Evolutionary conservation across 1,140 invertebrate genomes (phyloP).

Genomic region (Rhagoletis pomonella): DNA sequence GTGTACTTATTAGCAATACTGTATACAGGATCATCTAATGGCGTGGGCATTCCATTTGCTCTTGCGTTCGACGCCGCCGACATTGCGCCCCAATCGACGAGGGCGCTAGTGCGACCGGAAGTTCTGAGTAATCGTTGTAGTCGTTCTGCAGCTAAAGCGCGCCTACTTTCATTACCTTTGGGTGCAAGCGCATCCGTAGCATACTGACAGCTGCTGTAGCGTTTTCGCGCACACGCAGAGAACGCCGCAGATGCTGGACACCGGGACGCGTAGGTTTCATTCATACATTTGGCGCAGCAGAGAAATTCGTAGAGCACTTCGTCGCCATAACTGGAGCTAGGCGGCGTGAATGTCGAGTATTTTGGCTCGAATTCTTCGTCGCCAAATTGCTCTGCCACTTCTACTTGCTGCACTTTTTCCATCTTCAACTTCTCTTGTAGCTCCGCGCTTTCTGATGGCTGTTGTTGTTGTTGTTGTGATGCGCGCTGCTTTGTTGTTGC

Average conservation of each 20-base stretch:
- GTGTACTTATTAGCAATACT: constrained; percentile 71
- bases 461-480: constrained; percentile 10
- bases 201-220: constrained; percentile 25
- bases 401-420: no score
- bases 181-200: background rate
- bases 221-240: background rate
- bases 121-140: constrained; percentile 63
- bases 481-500: constrained; percentile 56
- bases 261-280: constrained; percentile 63
- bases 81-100: background rate
- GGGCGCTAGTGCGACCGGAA: constrained; percentile 46
- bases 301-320: constrained; percentile 73
- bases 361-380: constrained; percentile 68
- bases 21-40: constrained; percentile 68
- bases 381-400: background rate
- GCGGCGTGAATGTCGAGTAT: constrained; percentile 65
- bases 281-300: constrained; percentile 73
- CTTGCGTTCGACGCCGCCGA: background rate
- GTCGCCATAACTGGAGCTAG: constrained; percentile 57
- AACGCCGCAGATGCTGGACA: background rate
- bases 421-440: background rate
- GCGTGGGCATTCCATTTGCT: constrained; percentile 63
- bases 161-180: constrained; percentile 44
- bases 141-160: constrained; percentile 39
- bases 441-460: constrained; percentile 49